Conservation (phyloP, 2,113 vertebrate genomes). For the Colaptes auratus region DNA sequence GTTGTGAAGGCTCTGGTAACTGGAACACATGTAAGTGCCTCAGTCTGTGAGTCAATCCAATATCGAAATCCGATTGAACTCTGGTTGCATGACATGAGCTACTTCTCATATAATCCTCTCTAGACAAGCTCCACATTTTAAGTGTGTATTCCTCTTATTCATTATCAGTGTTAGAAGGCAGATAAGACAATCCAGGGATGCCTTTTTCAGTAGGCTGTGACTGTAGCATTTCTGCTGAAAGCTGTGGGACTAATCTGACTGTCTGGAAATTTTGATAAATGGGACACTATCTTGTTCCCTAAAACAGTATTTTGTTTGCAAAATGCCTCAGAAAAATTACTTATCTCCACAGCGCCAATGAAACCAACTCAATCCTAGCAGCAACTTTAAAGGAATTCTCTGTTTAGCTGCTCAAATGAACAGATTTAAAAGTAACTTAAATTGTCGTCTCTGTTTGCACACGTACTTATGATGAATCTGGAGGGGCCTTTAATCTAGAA, state of each 20-base stretch:
- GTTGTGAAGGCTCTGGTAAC: neutral
- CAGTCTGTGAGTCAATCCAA: neutral
- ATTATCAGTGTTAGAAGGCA: neutral
- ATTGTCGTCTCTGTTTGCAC: slow-evolving; percentile 7
- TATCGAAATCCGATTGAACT: neutral
- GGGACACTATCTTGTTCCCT: neutral
- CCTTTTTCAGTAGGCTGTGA: neutral
- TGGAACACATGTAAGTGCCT: neutral
- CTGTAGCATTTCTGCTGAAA: neutral
- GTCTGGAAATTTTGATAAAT: neutral
- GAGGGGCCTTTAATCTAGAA: slow-evolving; percentile 42
- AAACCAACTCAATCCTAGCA: neutral
- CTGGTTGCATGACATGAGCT: neutral
- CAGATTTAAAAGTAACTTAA: slow-evolving; percentile 17
- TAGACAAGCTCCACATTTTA: neutral
- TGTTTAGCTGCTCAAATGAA: slow-evolving; percentile 1
- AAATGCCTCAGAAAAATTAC: neutral
- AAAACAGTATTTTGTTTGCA: neutral
- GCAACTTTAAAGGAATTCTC: neutral
- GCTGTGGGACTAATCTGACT: neutral
- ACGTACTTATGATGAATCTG: slow-evolving; percentile 22
- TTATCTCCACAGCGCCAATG: neutral
- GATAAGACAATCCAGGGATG: neutral
- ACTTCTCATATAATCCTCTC: neutral
- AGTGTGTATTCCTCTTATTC: neutral